A percentile compares a stretch with the other conserved stretches of the same genome.
phyloP scores from a whole-genome alignment of 2,797 vertebrate genomes.

The Corythornis leucogaster region DNA sequence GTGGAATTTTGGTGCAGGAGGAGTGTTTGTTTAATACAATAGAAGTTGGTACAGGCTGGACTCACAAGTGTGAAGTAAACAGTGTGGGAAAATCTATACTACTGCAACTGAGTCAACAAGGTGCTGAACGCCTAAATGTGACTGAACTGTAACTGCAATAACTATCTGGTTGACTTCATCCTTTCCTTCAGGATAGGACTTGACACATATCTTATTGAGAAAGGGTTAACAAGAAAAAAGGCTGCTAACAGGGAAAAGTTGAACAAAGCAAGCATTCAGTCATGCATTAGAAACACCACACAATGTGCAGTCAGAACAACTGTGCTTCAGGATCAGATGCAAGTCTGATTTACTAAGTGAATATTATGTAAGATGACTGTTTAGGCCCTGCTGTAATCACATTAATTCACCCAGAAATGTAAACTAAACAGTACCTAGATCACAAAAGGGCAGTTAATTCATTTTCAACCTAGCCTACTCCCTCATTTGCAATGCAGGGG shows the following conservation, averaged over 20 bases:
- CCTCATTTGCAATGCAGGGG: background rate
- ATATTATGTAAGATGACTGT: background rate
- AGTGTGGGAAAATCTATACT: constrained; percentile 80
- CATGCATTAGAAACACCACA: constrained; percentile 36
- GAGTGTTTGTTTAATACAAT: constrained; percentile 80
- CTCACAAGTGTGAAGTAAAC: constrained; percentile 77
- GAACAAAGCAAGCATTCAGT: constrained; percentile 41
- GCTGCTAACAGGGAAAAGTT: constrained; percentile 2
- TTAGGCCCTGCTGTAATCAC: background rate
- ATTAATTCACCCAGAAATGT: background rate
- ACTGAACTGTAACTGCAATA: constrained; percentile 57
- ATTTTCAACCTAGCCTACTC: background rate
- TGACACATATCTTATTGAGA: constrained; percentile 41
- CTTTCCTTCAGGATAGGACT: constrained; percentile 35
- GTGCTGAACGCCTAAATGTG: constrained; percentile 53
- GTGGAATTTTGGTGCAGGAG: constrained; percentile 76
- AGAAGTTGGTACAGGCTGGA: constrained; percentile 73
- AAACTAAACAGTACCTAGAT: constrained; percentile 29
- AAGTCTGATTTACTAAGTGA: background rate
- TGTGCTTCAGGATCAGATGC: constrained; percentile 16
- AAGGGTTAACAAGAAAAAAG: constrained; percentile 61
- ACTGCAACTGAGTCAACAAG: constrained; percentile 78
- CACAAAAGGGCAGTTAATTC: background rate
- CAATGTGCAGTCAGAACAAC: constrained; percentile 31
- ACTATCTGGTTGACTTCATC: constrained; percentile 56